A percentile compares a stretch with the other conserved stretches of the same genome.
These are phyloP conservation scores for Hybognathus amarus DNA, from an alignment of 2,797 vertebrate species.

Conservation along the genomic window DNA sequence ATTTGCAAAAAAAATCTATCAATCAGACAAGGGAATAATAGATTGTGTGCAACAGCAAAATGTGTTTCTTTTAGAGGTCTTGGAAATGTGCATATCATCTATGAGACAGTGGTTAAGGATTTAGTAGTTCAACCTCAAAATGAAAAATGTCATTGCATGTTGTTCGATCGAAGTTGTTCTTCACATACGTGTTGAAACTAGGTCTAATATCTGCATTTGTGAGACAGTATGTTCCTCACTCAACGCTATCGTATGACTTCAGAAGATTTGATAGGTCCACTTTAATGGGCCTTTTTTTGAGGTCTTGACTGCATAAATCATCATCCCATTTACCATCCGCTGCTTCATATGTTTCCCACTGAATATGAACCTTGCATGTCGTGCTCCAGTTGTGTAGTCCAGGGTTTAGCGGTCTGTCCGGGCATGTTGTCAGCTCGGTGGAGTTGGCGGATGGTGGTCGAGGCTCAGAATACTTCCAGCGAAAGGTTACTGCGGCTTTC, in stretches of 20 bases:
- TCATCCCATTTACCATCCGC: not conserved
- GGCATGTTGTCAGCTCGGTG: conserved; percentile 28
- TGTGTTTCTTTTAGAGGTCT: no score
- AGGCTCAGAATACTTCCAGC: conserved; percentile 34
- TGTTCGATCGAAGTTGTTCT: not conserved
- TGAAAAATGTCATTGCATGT: no score
- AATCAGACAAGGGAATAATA: no score
- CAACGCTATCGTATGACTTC: not conserved
- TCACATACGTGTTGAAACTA: not conserved
- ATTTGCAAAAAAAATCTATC: no score
- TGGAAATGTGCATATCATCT: no score
- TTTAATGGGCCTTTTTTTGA: not conserved
- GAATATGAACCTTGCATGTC: conserved; percentile 32
- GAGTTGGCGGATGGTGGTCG: not conserved
- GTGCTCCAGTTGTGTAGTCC: not conserved
- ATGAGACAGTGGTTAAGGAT: no score
- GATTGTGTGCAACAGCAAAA: no score
- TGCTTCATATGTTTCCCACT: not conserved
- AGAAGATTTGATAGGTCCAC: not conserved
- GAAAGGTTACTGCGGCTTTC: conserved; percentile 36
- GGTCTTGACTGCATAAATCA: not conserved
- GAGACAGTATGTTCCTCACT: not conserved
- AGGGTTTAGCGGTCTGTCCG: conserved; percentile 25
- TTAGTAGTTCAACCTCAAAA: no score
- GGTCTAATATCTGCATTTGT: not conserved